These are phyloP conservation scores for Gallirallus australis DNA, from an alignment of 2,797 vertebrate species.

Conservation along the genomic window DNA sequence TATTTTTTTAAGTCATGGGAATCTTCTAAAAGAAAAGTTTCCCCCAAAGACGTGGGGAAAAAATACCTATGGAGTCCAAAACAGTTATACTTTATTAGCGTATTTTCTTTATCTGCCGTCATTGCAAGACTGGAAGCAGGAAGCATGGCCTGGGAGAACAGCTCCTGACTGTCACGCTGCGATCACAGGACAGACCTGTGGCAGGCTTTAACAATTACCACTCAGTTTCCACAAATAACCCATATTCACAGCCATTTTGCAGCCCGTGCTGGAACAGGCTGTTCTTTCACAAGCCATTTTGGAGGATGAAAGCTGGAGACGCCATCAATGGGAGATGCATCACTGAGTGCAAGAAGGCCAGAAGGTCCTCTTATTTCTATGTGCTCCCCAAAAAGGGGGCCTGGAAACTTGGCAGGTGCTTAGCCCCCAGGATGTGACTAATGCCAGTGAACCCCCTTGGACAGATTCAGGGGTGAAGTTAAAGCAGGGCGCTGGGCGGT, in stretches of 20 bases:
- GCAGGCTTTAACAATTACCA: rapidly evolving
- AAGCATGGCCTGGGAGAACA: rapidly evolving
- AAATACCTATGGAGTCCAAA: background rate
- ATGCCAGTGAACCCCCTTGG: rapidly evolving
- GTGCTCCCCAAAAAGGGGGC: rapidly evolving
- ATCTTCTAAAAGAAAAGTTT: background rate
- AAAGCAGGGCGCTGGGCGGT: rapidly evolving
- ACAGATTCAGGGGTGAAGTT: background rate
- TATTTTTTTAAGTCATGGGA: background rate
- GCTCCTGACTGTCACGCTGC: background rate
- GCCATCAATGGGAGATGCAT: rapidly evolving
- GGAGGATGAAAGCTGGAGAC: background rate
- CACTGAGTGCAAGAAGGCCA: rapidly evolving
- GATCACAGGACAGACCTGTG: rapidly evolving
- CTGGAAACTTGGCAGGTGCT: rapidly evolving
- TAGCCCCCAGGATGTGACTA: background rate
- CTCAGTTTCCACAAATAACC: background rate
- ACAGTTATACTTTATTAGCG: background rate
- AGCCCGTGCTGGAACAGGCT: rapidly evolving
- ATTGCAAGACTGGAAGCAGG: background rate
- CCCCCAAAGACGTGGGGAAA: background rate
- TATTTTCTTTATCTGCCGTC: background rate
- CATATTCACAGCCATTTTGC: too few relatives aligned
- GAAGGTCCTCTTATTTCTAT: background rate
- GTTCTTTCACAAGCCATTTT: background rate